phyloP scores from a whole-genome alignment of 2,113 vertebrate genomes.

The Otis tarda region DNA sequence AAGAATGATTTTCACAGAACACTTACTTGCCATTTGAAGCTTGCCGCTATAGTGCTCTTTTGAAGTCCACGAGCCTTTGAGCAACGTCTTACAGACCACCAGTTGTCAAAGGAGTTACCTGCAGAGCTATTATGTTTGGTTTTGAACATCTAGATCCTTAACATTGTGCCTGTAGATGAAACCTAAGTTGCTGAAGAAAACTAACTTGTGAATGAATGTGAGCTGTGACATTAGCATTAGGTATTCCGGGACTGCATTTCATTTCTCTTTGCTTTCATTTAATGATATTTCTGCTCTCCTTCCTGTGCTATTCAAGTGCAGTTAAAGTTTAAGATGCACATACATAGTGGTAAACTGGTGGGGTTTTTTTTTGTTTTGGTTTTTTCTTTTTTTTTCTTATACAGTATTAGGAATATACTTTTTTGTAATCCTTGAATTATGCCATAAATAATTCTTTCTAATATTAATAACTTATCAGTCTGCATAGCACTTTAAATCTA shows the following conservation, averaged over 20 bases:
- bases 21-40: background rate
- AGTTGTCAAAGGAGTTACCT: conserved; percentile 18
- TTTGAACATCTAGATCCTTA: conserved; percentile 9
- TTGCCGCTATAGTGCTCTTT: background rate
- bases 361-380: background rate
- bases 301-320: background rate
- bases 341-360: background rate
- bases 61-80: conserved; percentile 2
- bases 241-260: background rate
- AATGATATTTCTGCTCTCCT: background rate
- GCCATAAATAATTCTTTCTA: conserved; percentile 28
- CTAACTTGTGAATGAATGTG: background rate
- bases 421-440: background rate
- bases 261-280: background rate
- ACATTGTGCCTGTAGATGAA: background rate
- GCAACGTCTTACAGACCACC: background rate
- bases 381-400: background rate
- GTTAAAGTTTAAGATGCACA: background rate
- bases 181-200: background rate
- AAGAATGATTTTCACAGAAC: background rate
- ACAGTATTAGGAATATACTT: background rate
- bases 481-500: background rate
- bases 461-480: background rate
- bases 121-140: conserved; percentile 2
- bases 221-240: background rate